These are phyloP conservation scores for Poeciliopsis turrubarensis DNA, from an alignment of 2,113 vertebrate species.

Conservation along the genomic window DNA sequence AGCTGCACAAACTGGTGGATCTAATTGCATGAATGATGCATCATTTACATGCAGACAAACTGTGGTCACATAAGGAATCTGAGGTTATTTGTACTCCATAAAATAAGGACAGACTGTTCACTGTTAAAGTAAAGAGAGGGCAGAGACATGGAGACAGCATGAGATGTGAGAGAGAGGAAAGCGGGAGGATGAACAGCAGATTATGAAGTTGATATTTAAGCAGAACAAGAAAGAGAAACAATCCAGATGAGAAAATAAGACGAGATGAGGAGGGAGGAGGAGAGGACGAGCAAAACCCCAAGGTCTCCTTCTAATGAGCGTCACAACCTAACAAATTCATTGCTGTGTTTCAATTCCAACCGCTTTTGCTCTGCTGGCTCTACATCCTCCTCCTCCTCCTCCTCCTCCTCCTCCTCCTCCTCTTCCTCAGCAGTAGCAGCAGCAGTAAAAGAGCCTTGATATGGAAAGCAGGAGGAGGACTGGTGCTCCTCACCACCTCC, in stretches of 20 bases:
- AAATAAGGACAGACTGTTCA: not conserved
- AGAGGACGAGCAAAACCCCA: conserved; percentile 4
- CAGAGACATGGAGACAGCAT: not conserved
- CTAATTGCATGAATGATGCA: not conserved
- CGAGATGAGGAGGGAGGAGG: conserved; percentile 4
- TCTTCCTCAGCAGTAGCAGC: conserved; percentile 35
- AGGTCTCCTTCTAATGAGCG: conserved; percentile 32
- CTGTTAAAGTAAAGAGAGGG: not conserved
- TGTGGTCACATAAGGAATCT: not conserved
- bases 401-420: conserved; percentile 22
- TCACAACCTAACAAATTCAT: conserved; percentile 49
- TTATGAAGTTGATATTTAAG: not conserved
- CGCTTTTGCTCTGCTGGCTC: conserved; percentile 32
- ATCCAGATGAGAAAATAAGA: conserved; percentile 7
- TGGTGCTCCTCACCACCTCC: conserved; percentile 40
- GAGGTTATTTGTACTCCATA: not conserved
- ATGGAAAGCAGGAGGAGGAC: conserved; percentile 54
- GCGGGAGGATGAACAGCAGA: not conserved
- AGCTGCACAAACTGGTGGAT: not conserved
- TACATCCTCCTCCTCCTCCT: conserved; percentile 30
- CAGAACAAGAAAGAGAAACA: conserved; percentile 2
- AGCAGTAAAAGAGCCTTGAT: conserved; percentile 50
- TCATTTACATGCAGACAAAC: not conserved
- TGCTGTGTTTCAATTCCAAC: conserved; percentile 30
- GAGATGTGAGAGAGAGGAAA: not conserved